A percentile compares a stretch with the other conserved stretches of the same genome.
phyloP scores from a whole-genome alignment of 2,888 invertebrate species.

The Leistus spinibarbis region DNA sequence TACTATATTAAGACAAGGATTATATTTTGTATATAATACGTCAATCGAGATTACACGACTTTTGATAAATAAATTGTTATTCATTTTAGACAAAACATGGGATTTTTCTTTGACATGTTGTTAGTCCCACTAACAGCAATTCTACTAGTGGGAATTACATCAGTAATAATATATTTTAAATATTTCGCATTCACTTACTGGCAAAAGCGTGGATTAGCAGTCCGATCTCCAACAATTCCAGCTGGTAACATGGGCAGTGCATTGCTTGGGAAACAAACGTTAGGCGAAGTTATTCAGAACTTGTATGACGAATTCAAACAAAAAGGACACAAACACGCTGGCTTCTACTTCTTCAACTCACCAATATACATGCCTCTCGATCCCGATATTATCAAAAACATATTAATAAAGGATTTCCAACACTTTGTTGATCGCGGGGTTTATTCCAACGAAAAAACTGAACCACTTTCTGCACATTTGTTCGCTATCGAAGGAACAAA shows the following conservation, averaged over 20 bases:
- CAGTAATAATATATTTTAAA: conserved; percentile 19
- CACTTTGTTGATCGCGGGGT: conserved; percentile 51
- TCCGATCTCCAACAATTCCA: conserved; percentile 19
- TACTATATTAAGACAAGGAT: no score
- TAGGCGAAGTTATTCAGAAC: conserved; percentile 11
- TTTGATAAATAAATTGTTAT: no score
- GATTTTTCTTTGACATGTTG: conserved; percentile 12
- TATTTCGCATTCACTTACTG: conserved; percentile 26
- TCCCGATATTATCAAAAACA: conserved; percentile 49
- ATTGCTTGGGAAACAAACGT: conserved; percentile 18
- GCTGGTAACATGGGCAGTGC: conserved; percentile 19
- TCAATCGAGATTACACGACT: no score
- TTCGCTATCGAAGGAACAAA: conserved; percentile 37
- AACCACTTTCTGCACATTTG: conserved; percentile 49
- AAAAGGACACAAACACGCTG: conserved; percentile 38
- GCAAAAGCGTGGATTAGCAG: conserved; percentile 14
- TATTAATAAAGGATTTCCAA: conserved; percentile 52
- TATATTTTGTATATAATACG: no score
- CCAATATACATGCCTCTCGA: conserved; percentile 51
- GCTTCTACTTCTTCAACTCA: conserved; percentile 43
- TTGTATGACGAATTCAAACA: conserved; percentile 41
- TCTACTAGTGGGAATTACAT: not conserved
- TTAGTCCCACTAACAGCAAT: conserved; percentile 1
- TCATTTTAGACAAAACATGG: conserved; percentile 3
- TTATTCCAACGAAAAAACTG: conserved; percentile 48